Percentiles rank a stretch among this genome's conserved stretches.
Evolutionary conservation across 2,113 vertebrate genomes (phyloP).

Genomic region (Anhinga anhinga): DNA sequence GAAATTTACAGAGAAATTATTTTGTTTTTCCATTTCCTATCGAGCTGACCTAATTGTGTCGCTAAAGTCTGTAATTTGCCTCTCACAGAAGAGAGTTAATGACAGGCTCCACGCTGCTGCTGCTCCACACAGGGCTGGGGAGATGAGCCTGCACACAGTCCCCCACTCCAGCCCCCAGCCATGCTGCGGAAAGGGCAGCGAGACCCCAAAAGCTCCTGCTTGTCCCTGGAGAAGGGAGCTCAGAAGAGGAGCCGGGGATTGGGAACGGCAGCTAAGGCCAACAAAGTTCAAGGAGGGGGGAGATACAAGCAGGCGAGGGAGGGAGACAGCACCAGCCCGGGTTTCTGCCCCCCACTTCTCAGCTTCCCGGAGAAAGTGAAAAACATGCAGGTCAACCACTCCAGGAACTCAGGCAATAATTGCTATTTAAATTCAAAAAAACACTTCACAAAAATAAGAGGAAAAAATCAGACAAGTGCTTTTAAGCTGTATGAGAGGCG

Average conservation of each 20-base stretch:
- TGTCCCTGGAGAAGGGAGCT: neutral
- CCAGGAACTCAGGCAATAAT: neutral
- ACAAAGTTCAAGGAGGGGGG: neutral
- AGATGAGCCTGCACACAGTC: neutral
- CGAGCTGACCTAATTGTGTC: slow-evolving; percentile 48
- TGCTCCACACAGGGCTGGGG: neutral
- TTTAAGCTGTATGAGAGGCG: neutral
- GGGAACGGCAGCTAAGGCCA: neutral
- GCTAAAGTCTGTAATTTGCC: slow-evolving; percentile 55
- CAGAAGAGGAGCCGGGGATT: neutral
- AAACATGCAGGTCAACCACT: neutral
- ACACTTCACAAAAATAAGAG: neutral
- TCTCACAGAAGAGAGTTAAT: slow-evolving; percentile 46
- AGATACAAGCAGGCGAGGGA: fast-evolving
- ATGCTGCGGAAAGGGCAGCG: fast-evolving
- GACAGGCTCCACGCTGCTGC: slow-evolving; percentile 11
- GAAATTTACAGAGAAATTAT: neutral
- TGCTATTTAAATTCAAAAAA: neutral
- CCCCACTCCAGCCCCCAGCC: neutral
- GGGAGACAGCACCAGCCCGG: neutral
- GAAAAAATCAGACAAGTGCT: neutral
- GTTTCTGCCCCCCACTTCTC: neutral
- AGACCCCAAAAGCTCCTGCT: neutral
- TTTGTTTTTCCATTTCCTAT: slow-evolving; percentile 50
- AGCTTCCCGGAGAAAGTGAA: neutral